A percentile compares a stretch with the other conserved stretches of the same genome.
These are phyloP conservation scores for Microcebus lehilahytsara DNA, from an alignment of 2,113 vertebrate genomes.

Conservation along the genomic window DNA sequence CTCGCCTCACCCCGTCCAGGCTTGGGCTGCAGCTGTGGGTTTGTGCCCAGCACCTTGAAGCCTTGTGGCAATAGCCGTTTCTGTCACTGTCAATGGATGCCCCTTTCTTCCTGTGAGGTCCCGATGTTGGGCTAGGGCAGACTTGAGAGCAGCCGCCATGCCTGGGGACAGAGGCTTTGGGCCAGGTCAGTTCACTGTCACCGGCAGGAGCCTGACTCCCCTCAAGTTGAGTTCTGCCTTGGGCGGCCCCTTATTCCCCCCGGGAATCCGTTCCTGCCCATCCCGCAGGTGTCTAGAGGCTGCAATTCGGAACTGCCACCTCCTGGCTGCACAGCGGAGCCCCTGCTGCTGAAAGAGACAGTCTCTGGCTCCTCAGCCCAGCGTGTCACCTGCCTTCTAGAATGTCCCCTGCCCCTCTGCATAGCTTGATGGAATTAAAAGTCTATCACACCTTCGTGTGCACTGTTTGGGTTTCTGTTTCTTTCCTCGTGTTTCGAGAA, in stretches of 20 bases:
- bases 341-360: background rate
- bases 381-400: background rate
- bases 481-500: background rate
- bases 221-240: background rate
- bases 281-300: background rate
- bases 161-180: background rate
- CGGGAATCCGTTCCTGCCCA: background rate
- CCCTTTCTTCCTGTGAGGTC: background rate
- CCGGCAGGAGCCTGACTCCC: background rate
- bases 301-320: background rate
- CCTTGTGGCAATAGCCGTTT: accelerated
- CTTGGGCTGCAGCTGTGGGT: background rate
- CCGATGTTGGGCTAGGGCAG: accelerated
- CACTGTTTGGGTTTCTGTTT: background rate
- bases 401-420: background rate
- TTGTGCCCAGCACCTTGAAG: background rate
- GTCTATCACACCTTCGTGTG: background rate
- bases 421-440: accelerated
- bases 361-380: background rate
- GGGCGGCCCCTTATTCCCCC: background rate
- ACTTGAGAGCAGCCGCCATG: background rate
- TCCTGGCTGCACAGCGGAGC: background rate
- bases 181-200: background rate
- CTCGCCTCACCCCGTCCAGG: background rate
- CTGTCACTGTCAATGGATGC: background rate